These are phyloP conservation scores for Perizoma flavofasciatum DNA, from an alignment of 2,888 invertebrate genomes.

Conservation along the genomic window DNA sequence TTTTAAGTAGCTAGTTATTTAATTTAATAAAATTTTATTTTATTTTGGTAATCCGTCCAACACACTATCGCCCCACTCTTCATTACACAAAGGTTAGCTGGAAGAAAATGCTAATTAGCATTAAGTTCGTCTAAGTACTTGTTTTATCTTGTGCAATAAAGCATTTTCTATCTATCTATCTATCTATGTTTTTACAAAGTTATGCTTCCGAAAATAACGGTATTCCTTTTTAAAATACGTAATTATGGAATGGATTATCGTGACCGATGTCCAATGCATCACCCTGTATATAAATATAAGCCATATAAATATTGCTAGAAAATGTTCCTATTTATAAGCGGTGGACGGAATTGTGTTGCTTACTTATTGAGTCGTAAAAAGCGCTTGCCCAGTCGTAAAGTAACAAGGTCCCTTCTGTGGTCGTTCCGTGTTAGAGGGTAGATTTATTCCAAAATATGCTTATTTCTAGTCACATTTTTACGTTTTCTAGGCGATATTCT, in stretches of 20 bases:
- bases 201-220: too few relatives aligned
- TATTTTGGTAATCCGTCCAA: too few relatives aligned
- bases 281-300: not conserved
- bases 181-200: too few relatives aligned
- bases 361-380: slow-evolving; percentile 39
- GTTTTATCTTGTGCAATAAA: too few relatives aligned
- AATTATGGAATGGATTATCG: not conserved
- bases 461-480: slow-evolving; percentile 18
- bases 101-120: too few relatives aligned
- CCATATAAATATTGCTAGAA: slow-evolving; percentile 23
- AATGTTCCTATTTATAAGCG: slow-evolving; percentile 31
- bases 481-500: slow-evolving; percentile 1
- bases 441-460: slow-evolving; percentile 21
- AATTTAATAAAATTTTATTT: too few relatives aligned
- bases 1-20: too few relatives aligned
- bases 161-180: too few relatives aligned
- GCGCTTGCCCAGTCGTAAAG: slow-evolving; percentile 35
- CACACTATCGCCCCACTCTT: too few relatives aligned
- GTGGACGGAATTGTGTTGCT: slow-evolving; percentile 27
- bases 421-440: slow-evolving; percentile 27
- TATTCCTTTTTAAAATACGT: too few relatives aligned
- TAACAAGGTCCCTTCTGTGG: slow-evolving; percentile 26
- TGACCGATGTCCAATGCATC: not conserved
- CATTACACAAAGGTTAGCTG: too few relatives aligned
- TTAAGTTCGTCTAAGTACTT: too few relatives aligned